Conservation (phyloP, 2,888 invertebrate species). For the Cryptosula pallasiana region DNA sequence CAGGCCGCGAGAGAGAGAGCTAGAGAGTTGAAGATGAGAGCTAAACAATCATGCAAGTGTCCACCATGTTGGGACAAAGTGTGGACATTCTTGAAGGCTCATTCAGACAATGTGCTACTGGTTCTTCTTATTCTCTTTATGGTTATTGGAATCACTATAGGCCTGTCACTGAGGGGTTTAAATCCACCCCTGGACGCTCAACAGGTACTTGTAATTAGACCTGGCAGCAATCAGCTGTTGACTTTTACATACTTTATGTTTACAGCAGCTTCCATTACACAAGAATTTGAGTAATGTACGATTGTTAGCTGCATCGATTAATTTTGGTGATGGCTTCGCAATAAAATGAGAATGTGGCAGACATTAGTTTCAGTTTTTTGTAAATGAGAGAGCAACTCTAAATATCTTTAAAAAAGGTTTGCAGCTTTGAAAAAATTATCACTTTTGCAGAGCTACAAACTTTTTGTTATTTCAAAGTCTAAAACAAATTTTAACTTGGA, state of each 20-base stretch:
- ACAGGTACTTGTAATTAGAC: neutral
- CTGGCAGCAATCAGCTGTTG: neutral
- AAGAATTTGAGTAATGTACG: no score
- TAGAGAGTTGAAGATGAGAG: neutral
- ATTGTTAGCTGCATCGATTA: no score
- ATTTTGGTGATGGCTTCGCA: no score
- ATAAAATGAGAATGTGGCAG: no score
- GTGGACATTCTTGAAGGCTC: conserved; percentile 32
- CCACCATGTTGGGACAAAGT: neutral
- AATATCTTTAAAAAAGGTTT: neutral
- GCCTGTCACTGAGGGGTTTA: conserved; percentile 41
- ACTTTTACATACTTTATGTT: no score
- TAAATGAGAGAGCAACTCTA: neutral
- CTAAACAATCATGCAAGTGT: neutral
- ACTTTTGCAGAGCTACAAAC: no score
- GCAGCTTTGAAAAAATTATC: no score
- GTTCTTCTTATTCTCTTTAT: conserved; percentile 44
- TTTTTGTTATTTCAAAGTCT: no score
- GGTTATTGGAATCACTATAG: conserved; percentile 31
- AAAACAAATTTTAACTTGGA: no score
- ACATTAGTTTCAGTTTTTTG: neutral
- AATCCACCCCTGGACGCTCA: conserved; percentile 30
- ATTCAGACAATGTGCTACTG: conserved; percentile 46
- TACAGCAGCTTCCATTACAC: no score
- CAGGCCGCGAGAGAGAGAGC: neutral